A percentile compares a stretch with the other conserved stretches of the same genome.
phyloP scores from a whole-genome alignment of 2,888 invertebrate genomes.

The Amphipoea lucens region DNA sequence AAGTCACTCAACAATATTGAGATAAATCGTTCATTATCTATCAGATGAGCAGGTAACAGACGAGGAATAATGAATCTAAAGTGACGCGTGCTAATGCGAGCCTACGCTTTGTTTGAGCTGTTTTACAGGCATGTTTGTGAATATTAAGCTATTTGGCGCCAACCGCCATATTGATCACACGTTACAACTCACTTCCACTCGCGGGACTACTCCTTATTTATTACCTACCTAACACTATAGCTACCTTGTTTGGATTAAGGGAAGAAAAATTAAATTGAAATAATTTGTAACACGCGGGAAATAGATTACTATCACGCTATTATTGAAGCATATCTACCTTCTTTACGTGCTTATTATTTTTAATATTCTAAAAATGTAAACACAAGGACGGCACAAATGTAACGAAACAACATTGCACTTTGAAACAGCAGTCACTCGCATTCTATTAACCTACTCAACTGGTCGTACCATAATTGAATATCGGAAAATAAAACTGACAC shows the following conservation, averaged over 20 bases:
- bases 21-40: background rate
- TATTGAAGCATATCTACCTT: background rate
- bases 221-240: background rate
- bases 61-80: conserved; percentile 13
- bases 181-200: conserved; percentile 29
- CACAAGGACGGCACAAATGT: conserved; percentile 1
- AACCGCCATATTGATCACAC: conserved; percentile 46
- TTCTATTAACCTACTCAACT: conserved; percentile 24
- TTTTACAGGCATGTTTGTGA: conserved; percentile 35
- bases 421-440: conserved; percentile 31
- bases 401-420: conserved; percentile 47
- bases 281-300: conserved; percentile 32
- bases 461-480: conserved; percentile 42
- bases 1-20: conserved; percentile 9
- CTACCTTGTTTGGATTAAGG: conserved; percentile 5
- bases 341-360: conserved; percentile 4
- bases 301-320: conserved; percentile 19
- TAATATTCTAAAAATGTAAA: conserved; percentile 12
- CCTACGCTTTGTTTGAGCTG: conserved; percentile 38
- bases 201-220: conserved; percentile 29
- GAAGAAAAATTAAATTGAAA: conserved; percentile 21
- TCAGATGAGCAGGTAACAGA: conserved; percentile 18
- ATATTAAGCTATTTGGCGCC: conserved; percentile 42
- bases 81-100: conserved; percentile 26
- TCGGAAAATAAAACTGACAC: conserved; percentile 41